phyloP scores from a whole-genome alignment of 2,113 vertebrate genomes.

The Fregata magnificens region DNA sequence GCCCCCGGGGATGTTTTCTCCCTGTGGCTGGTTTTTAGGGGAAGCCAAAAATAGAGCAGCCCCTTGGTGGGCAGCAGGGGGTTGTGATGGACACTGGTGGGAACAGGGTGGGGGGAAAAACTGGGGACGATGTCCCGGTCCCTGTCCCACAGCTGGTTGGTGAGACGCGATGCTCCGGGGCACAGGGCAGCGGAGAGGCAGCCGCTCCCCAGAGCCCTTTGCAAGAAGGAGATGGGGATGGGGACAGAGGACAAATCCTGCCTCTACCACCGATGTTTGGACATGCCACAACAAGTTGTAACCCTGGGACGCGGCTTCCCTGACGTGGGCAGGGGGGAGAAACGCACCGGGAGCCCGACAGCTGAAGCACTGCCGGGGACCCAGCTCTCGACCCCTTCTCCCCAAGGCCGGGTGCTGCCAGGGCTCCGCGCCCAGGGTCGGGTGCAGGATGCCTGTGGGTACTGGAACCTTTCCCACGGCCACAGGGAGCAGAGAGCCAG shows the following conservation, averaged over 20 bases:
- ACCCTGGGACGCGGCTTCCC: neutral
- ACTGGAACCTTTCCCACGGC: neutral
- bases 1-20: neutral
- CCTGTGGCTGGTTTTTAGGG: neutral
- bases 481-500: neutral
- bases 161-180: accelerated
- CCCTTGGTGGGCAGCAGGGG: neutral
- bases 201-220: neutral
- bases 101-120: neutral
- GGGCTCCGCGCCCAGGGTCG: neutral
- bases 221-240: neutral
- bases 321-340: neutral
- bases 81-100: neutral
- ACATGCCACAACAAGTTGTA: neutral
- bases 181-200: neutral
- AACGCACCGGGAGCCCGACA: neutral
- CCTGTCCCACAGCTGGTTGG: accelerated
- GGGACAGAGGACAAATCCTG: neutral
- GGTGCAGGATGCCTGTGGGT: neutral
- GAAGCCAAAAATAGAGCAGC: neutral
- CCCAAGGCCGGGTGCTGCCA: neutral
- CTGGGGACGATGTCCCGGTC: neutral
- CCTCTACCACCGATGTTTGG: neutral
- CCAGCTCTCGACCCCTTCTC: accelerated
- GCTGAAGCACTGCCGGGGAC: accelerated